Evolutionary conservation across 2,888 invertebrate species (phyloP), one percentile per base, ranked within the genome.

Genomic region (Synergus laeviventris): DNA sequence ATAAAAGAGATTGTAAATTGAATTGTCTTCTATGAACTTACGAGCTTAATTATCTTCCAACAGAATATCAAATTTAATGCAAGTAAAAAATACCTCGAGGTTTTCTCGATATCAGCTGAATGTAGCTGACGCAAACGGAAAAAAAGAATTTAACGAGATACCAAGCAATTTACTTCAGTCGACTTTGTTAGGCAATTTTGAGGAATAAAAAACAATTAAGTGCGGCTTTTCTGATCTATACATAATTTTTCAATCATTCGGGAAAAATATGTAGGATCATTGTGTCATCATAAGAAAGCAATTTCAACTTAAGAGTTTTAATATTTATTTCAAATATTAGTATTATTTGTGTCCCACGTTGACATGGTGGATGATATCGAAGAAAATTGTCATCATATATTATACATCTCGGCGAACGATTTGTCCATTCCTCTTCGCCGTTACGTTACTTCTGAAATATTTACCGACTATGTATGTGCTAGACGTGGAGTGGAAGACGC

Each of bases 401-500:
- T n/a, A 8, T 31, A n/a, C 49, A 36, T n/a, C n/a, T 36, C 36
- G 49, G n/a, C 45, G 49, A 49, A 54, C 49, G 49, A 70, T 70
- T 70, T 70, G 70, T 70, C n/a, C 70, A 36, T 49, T 49, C 14
- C 49, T 54, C 45, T 70, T 31, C 49, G 70, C 70, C 70, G 49
- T 70, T 31, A 36, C 70, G 70, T 36, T 70, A 70, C 70, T 70
- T 70, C 49, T 49, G 49, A 70, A 70, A 70, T 70, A 70, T 70
- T 70, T 70, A 70, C 70, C 45, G 49, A 70, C 70, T 70, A 70
- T 49, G 31, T 70, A 70, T 70, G 70, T 49, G 49, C 49, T 70
- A 54, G 70, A 70, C 70, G 31, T 70, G 45, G 49, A 70, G 70
- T 49, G 49, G 70, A 70, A 70, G 31, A 70, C 24, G 70, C 49